Evolutionary conservation across 2,888 invertebrate species (phyloP), one percentile per base, ranked within the genome.

Genomic region (Calliopum simillimum): DNA sequence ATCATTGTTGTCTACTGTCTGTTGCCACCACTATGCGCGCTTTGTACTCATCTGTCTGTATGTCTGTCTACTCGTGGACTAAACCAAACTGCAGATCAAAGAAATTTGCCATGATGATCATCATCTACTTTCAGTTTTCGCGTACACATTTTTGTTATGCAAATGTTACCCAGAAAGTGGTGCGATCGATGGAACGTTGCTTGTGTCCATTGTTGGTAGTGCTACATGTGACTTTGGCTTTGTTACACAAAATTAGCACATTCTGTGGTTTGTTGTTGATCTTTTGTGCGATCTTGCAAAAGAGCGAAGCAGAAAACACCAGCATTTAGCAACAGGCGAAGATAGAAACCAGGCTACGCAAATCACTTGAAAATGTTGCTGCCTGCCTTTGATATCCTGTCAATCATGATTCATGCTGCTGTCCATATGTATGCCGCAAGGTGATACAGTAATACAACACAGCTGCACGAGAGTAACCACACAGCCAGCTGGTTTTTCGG

Each of bases 111-210:
- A 33, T 33, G 33, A 33, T 33, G 8, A 53, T 5, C 55, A 33
- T 33, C 33, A 53, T 5, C 55, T 49, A 67, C 67, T 67, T 67
- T 67, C 67, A 59, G 41, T 67, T 67, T 67, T 67, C 58, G 11
- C n/a, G n/a, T n/a, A n/a, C n/a, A n/a, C n/a, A n/a, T 59, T 25
- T 58, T 67, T 67, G 47, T 67, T 59, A 59, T 67, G 59, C 67
- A 59, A 59, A 67, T 8, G 13, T 19, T 19, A 21, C 21, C 16
- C 12, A 55, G 53, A n/a, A 16, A 13, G 21, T n/a, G 19, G 5
- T 13, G n/a, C 12, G 16, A n/a, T 6, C 6, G 21, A 23, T 21
- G 23, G 23, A 23, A 23, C 55, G 23, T 2, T 21, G 5, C 16
- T 51, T 16, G 16, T 55, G 19, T 55, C 21, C 16, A 33, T 21